Conservation (phyloP, 2,797 vertebrate species). For the Chloroceryle amazona region DNA sequence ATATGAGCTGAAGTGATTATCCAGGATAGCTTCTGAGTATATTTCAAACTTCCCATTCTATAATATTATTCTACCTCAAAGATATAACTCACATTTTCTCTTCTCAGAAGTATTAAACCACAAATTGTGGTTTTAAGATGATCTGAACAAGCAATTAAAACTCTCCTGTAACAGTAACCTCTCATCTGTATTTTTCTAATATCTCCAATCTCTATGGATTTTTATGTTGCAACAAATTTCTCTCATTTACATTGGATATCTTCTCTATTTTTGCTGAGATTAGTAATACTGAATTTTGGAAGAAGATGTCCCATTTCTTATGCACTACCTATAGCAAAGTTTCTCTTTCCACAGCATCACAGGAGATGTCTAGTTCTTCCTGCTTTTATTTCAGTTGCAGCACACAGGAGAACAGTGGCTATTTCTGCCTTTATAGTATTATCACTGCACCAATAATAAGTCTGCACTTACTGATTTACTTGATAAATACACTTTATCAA, state of each 20-base stretch:
- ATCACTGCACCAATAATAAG: background rate
- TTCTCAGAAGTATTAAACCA: background rate
- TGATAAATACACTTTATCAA: background rate
- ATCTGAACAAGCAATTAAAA: background rate
- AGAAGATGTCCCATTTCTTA: background rate
- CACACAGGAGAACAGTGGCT: background rate
- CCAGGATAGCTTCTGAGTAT: background rate
- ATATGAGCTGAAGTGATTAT: background rate
- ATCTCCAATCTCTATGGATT: background rate
- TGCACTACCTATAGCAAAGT: background rate
- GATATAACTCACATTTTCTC: background rate
- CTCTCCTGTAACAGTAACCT: background rate
- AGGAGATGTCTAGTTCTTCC: background rate
- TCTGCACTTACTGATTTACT: background rate
- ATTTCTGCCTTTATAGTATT: background rate
- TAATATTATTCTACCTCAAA: background rate
- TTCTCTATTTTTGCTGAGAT: background rate
- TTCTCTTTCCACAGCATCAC: background rate
- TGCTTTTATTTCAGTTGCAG: background rate
- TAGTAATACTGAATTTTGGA: background rate
- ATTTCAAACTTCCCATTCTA: background rate
- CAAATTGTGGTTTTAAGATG: background rate
- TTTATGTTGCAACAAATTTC: fast-evolving
- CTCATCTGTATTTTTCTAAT: background rate
- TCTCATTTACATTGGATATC: background rate